Percentiles rank a stretch among this genome's conserved stretches.
Evolutionary conservation across 2,797 vertebrate species (phyloP).

Genomic region (Myotis planiceps): DNA sequence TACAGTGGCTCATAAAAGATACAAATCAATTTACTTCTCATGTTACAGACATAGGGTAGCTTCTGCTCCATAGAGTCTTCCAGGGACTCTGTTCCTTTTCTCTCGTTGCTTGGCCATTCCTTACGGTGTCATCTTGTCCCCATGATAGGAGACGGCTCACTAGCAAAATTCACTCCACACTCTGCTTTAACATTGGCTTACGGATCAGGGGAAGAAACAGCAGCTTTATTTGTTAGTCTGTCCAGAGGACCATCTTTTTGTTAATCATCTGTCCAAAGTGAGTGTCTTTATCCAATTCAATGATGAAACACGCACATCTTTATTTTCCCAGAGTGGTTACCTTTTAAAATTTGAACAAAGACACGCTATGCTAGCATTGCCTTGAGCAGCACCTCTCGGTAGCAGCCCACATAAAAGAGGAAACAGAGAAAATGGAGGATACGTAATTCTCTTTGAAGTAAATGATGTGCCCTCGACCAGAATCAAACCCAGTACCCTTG

Average conservation of each 20-base stretch:
- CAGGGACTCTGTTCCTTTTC: not conserved
- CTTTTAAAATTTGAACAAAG: not conserved
- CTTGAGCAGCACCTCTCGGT: not conserved
- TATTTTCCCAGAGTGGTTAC: not conserved
- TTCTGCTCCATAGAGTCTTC: not conserved
- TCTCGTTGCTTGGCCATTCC: not conserved
- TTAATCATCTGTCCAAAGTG: not conserved
- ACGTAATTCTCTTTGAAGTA: not conserved
- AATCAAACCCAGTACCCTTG: no score
- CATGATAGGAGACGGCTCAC: not conserved
- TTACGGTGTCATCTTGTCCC: not conserved
- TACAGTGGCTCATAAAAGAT: not conserved
- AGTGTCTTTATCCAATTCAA: not conserved
- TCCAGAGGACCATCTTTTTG: not conserved
- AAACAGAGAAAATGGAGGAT: not conserved
- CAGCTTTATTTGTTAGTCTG: not conserved
- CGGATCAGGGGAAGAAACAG: not conserved
- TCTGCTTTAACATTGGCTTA: not conserved
- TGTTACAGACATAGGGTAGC: not conserved
- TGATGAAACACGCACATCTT: not conserved
- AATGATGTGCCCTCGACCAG: not conserved
- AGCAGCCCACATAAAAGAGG: not conserved
- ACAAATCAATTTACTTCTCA: not conserved
- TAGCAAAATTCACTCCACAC: not conserved
- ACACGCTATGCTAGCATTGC: not conserved